phyloP scores from a whole-genome alignment of 2,113 vertebrate species.

The Chloebia gouldiae region DNA sequence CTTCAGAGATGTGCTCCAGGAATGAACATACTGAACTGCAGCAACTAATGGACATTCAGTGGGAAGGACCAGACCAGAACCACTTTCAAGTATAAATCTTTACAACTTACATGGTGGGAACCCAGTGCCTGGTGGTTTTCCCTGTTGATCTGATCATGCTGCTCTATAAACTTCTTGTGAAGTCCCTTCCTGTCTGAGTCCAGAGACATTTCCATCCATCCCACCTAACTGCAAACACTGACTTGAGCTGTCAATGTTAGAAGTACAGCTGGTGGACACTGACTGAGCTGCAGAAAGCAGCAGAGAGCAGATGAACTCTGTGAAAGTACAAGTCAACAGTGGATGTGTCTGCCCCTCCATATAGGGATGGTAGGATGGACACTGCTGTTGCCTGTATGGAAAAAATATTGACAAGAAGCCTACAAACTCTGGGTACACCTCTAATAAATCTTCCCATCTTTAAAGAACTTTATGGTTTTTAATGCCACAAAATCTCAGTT shows the following conservation, averaged over 20 bases:
- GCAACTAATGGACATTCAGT: background rate
- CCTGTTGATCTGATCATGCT: background rate
- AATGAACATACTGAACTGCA: background rate
- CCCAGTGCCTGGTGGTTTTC: background rate
- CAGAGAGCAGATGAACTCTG: background rate
- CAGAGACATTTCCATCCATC: background rate
- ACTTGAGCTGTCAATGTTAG: background rate
- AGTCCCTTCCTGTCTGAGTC: background rate
- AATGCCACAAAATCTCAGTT: background rate
- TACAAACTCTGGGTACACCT: background rate
- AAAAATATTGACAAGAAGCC: background rate
- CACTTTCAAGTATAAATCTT: background rate
- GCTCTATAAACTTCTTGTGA: background rate
- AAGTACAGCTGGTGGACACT: background rate
- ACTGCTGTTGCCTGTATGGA: background rate
- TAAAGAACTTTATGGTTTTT: background rate
- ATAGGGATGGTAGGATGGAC: background rate
- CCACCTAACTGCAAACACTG: background rate
- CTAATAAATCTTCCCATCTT: background rate
- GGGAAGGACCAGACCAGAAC: background rate
- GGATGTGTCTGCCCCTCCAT: background rate
- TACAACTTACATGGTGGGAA: background rate
- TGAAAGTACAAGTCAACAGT: background rate
- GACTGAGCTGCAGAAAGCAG: background rate
- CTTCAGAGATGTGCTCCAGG: background rate